Evolutionary conservation across 1,140 invertebrate species (phyloP), one percentile per base, ranked within the genome.

Genomic region (Leptinotarsa defecta): DNA sequence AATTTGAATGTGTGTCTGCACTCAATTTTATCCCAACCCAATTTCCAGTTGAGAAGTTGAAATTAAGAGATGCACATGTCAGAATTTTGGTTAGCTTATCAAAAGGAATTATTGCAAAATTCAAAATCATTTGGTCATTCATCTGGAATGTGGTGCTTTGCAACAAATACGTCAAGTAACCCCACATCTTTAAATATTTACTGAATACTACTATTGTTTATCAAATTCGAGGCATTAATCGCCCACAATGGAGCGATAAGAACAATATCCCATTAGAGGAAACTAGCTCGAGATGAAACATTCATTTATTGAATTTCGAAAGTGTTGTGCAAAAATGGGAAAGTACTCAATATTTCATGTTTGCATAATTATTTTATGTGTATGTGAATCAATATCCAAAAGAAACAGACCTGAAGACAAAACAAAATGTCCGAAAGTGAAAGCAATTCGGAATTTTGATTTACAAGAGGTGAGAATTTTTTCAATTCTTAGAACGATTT

Each of bases 341-440:
- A 68, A 68, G n/a, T 17, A 34, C 13, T 48, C 24, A 24, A 13
- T 57, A 57, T 57, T 57, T n/a, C 13, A 19, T 4, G 17, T 19
- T 15, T 57, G 52, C 64, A 22, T 65, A 15, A 22, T 22, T 65
- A 0, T 65, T 5, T 22, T 65, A 6, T n/a, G 15, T 27, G 2
- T 65, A 15, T 19, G 64, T 65, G 64, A 20, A 13, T 13, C 20
- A 13, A 19, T 43, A 48, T 13, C 71, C 13, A 64, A 27, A 48
- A 76, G 80, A 83, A 88, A 87, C 75, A 81, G 81, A 62, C 83
- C 84, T 27, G 89, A 90, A 70, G 89, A 90, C 81, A 90, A 89
- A 81, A 89, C 86, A 8, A 89, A 89, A 77, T 90, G 90, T 80
- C 90, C 89, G 20, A 81, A 87, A 84, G 88, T 89, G n/a, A 86